A percentile compares a stretch with the other conserved stretches of the same genome.
Evolutionary conservation across 2,888 invertebrate species (phyloP).

Genomic region (Diogma glabrata): DNA sequence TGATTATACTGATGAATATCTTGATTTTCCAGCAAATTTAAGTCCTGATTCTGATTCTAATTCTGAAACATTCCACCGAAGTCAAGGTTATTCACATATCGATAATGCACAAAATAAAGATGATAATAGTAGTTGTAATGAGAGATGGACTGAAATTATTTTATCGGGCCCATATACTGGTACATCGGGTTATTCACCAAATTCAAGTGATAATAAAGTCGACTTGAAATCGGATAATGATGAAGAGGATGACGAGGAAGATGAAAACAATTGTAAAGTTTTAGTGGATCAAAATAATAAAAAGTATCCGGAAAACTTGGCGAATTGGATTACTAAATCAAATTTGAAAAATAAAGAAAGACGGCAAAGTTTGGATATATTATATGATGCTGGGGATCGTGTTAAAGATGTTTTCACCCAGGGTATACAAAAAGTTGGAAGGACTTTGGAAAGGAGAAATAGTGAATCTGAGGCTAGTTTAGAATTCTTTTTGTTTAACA

Average conservation of each 20-base stretch:
- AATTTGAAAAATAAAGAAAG: conserved; percentile 41
- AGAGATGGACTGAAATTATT: conserved; percentile 37
- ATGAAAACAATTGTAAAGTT: conserved; percentile 4
- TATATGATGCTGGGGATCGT: conserved; percentile 67
- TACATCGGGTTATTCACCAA: conserved; percentile 34
- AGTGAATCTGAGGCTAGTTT: conserved; percentile 52
- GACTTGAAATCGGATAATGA: conserved; percentile 30
- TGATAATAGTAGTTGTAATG: conserved; percentile 24
- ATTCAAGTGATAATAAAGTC: conserved; percentile 17
- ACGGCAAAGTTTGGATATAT: conserved; percentile 63
- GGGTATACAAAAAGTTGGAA: conserved; percentile 60
- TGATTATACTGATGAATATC: conserved; percentile 31
- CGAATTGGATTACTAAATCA: conserved; percentile 25
- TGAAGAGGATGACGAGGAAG: conserved; percentile 6
- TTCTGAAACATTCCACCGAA: conserved; percentile 3
- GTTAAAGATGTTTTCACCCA: conserved; percentile 71
- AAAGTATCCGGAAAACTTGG: conserved; percentile 16
- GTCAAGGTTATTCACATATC: conserved; percentile 6
- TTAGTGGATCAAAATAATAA: background rate
- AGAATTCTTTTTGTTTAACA: conserved; percentile 35
- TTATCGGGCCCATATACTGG: conserved; percentile 35
- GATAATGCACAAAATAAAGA: too few species aligned
- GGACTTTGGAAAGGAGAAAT: conserved; percentile 56
- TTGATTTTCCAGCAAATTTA: conserved; percentile 32
- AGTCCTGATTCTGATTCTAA: conserved; percentile 19